A percentile compares a stretch with the other conserved stretches of the same genome.
These are phyloP conservation scores for Dryomyza anilis DNA, from an alignment of 2,888 invertebrate genomes.

Conservation along the genomic window DNA sequence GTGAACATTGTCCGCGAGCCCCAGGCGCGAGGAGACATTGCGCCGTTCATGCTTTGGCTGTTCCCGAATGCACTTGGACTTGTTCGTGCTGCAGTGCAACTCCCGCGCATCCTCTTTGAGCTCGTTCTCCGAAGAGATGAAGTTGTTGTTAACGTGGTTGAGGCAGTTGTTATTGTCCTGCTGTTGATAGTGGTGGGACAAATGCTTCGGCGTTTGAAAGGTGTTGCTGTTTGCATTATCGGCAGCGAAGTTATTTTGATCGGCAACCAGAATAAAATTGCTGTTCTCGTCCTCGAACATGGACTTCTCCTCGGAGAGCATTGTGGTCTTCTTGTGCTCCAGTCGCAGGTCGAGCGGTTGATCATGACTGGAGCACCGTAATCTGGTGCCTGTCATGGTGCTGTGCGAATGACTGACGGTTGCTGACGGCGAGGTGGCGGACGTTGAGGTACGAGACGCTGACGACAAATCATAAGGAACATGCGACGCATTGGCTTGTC, in stretches of 20 bases:
- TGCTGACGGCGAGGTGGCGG: slow-evolving; percentile 53
- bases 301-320: slow-evolving; percentile 3
- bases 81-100: neutral
- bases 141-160: slow-evolving; percentile 35
- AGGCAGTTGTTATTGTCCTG: slow-evolving; percentile 48
- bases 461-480: slow-evolving; percentile 73
- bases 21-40: slow-evolving; percentile 11
- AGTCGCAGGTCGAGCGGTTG: slow-evolving; percentile 88
- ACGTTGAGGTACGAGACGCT: slow-evolving; percentile 51
- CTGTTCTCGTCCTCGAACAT: slow-evolving; percentile 82
- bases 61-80: slow-evolving; percentile 31
- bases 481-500: slow-evolving; percentile 65
- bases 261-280: slow-evolving; percentile 68
- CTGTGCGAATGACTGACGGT: slow-evolving; percentile 36
- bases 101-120: slow-evolving; percentile 3
- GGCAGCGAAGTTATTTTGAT: slow-evolving; percentile 39
- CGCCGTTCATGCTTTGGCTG: slow-evolving; percentile 38
- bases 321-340: slow-evolving; percentile 73
- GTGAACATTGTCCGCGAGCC: slow-evolving; percentile 31
- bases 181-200: slow-evolving; percentile 21
- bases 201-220: slow-evolving; percentile 11
- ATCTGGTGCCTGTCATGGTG: slow-evolving; percentile 57
- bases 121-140: slow-evolving; percentile 3
- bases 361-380: slow-evolving; percentile 61
- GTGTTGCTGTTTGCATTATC: slow-evolving; percentile 14